A percentile compares a stretch with the other conserved stretches of the same genome.
Conservation (phyloP, 2,797 vertebrate genomes). For the Takifugu ocellatus region DNA sequence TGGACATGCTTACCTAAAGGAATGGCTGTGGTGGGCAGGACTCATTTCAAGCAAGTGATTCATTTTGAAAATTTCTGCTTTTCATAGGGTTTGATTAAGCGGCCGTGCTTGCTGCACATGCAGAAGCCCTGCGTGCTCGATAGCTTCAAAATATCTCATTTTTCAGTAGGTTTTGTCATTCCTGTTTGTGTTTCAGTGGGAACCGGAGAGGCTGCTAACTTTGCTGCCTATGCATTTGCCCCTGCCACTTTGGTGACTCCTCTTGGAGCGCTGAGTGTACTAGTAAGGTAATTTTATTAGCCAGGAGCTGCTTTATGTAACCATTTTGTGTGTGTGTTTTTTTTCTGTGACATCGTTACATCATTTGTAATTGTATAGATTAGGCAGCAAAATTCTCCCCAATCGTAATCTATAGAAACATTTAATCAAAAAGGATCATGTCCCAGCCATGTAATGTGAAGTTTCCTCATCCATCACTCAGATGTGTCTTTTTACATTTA, state of each 20-base stretch:
- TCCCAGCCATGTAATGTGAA: no score
- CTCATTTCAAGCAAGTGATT: slow-evolving; percentile 84
- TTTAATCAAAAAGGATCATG: no score
- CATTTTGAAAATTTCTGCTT: neutral
- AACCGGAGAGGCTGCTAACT: slow-evolving; percentile 84
- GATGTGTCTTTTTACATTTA: neutral
- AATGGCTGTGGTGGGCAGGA: slow-evolving; percentile 88
- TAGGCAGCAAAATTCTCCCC: no score
- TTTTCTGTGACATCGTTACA: no score
- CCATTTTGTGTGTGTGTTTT: no score
- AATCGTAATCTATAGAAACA: no score
- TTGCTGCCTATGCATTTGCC: slow-evolving; percentile 85
- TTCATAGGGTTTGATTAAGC: no score
- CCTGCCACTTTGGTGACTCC: slow-evolving; percentile 85
- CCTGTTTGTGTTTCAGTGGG: slow-evolving; percentile 77
- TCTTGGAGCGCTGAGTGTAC: slow-evolving; percentile 84
- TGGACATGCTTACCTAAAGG: slow-evolving; percentile 83
- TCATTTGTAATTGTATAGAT: no score
- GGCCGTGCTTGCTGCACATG: neutral
- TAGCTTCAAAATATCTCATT: slow-evolving; percentile 42
- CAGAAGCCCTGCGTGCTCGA: slow-evolving; percentile 24
- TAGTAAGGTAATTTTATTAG: slow-evolving; percentile 77
- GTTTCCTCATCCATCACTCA: neutral
- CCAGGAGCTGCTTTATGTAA: neutral
- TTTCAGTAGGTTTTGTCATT: slow-evolving; percentile 8